These are phyloP conservation scores for Xenopus tropicalis DNA, from an alignment of 2,113 vertebrate species.

Conservation along the genomic window DNA sequence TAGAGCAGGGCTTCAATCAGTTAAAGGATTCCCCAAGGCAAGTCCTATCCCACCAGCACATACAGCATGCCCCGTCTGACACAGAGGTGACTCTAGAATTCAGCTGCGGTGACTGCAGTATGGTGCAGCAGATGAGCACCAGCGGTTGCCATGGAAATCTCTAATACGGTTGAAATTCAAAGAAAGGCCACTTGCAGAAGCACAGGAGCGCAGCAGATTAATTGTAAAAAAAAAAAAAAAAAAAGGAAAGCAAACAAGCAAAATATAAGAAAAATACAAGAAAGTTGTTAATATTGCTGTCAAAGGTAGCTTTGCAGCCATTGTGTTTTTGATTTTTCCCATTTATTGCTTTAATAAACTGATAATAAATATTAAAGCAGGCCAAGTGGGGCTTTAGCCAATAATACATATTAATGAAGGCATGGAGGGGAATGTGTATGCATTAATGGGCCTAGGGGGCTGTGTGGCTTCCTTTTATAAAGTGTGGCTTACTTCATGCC, in stretches of 20 bases:
- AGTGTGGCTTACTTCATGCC: slow-evolving; percentile 55
- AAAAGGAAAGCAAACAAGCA: slow-evolving; percentile 47
- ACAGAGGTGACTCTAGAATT: slow-evolving; percentile 55
- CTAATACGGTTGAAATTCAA: slow-evolving; percentile 60
- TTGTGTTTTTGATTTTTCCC: neutral
- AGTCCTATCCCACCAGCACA: slow-evolving; percentile 54
- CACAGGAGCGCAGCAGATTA: slow-evolving; percentile 45
- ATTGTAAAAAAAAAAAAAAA: slow-evolving; percentile 30
- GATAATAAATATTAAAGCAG: slow-evolving; percentile 11
- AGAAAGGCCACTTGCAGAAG: slow-evolving; percentile 56
- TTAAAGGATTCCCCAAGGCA: slow-evolving; percentile 54
- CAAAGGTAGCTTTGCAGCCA: slow-evolving; percentile 59
- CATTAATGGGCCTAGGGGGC: slow-evolving; percentile 21
- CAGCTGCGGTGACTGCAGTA: slow-evolving; percentile 56
- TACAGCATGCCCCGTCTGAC: slow-evolving; percentile 55
- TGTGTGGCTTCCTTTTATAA: slow-evolving; percentile 56
- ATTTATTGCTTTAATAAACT: slow-evolving; percentile 23
- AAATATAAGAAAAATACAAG: slow-evolving; percentile 57
- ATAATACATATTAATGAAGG: slow-evolving; percentile 51
- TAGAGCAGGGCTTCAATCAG: slow-evolving; percentile 51
- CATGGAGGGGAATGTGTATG: slow-evolving; percentile 40
- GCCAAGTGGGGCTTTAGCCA: slow-evolving; percentile 13
- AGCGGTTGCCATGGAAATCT: slow-evolving; percentile 80
- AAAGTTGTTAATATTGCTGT: slow-evolving; percentile 43
- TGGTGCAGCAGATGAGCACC: slow-evolving; percentile 74